Evolutionary conservation across 2,888 invertebrate genomes (phyloP), one percentile per base, ranked within the genome.

Genomic region (Diadegma fenestrale): DNA sequence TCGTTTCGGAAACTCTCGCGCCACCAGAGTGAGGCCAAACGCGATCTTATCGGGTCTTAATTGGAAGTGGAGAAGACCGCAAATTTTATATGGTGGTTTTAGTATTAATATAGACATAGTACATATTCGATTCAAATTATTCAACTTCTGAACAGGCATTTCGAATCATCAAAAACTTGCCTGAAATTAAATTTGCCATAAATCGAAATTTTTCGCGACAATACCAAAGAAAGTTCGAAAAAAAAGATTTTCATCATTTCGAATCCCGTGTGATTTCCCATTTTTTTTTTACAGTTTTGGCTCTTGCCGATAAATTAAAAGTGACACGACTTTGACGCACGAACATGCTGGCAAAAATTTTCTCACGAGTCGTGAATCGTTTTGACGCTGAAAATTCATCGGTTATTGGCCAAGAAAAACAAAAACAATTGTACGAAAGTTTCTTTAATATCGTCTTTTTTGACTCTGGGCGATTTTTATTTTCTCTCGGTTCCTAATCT

Each of bases 41-140:
- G 87, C 86, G 91, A 93, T 92, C 90, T 92, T 93, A 93, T 92
- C 92, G 90, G 84, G 69, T 88, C 89, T 93, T 93, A 92, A 93
- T 93, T 92, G 91, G 91, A 89, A 91, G 89, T 91, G 89, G 88
- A 90, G 76, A 12, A 26, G 51, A 79, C 73, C 43, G 86, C 87
- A 75, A 86, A 89, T 91, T 90, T 89, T 79, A 84, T 82, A 77
- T 71, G 30, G 63, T 26, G 69, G 51, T 63, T 37, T 37, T 51
- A 41, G 61, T 33, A 71, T 80, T 33, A 81, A 80, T 73, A 82
- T 69, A 64, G 64, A 78, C 68, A 26, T 37, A 33, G 22, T 7
- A 54, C 41, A 72, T 43, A 71, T 37, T 37, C 14, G 14, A 12
- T 64, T 30, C 37, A 61, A 33, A 69, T 51, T 12, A 61, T 69